phyloP scores from a whole-genome alignment of 2,888 invertebrate species.

The Sphecodes monilicornis region DNA sequence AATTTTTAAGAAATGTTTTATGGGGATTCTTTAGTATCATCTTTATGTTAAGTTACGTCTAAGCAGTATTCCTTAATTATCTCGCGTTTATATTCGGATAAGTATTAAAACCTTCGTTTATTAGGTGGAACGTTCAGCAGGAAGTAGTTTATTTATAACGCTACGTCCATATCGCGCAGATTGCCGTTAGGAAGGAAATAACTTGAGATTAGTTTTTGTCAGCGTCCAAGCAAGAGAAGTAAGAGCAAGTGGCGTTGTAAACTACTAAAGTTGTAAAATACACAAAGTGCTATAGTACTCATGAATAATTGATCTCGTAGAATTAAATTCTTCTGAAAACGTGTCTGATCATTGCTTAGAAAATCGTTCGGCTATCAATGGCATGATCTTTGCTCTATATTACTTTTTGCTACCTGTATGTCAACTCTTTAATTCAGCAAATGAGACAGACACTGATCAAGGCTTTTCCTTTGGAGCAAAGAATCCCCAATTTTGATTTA shows the following conservation, averaged over 20 bases:
- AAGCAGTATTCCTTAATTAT: background rate
- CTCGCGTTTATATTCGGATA: background rate
- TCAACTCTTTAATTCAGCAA: too few relatives aligned
- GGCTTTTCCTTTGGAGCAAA: too few relatives aligned
- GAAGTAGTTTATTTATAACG: background rate
- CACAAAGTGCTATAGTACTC: background rate
- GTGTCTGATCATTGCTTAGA: too few relatives aligned
- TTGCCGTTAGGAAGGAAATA: background rate
- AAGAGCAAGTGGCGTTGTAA: too few relatives aligned
- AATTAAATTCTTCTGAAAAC: too few relatives aligned
- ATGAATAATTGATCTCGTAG: too few relatives aligned
- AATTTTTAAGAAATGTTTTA: background rate
- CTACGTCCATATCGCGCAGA: background rate
- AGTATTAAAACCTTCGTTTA: background rate
- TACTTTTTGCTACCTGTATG: too few relatives aligned
- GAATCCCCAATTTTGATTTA: too few relatives aligned
- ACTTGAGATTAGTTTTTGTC: background rate
- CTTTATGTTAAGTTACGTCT: background rate
- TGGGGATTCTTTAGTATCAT: background rate
- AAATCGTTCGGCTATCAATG: too few relatives aligned
- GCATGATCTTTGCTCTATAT: too few relatives aligned
- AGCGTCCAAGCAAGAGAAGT: too few relatives aligned
- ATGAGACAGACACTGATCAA: too few relatives aligned
- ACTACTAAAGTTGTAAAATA: background rate
- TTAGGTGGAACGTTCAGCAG: background rate